Evolutionary conservation across 2,797 vertebrate genomes (phyloP).

Genomic region (Sarcophilus harrisii): DNA sequence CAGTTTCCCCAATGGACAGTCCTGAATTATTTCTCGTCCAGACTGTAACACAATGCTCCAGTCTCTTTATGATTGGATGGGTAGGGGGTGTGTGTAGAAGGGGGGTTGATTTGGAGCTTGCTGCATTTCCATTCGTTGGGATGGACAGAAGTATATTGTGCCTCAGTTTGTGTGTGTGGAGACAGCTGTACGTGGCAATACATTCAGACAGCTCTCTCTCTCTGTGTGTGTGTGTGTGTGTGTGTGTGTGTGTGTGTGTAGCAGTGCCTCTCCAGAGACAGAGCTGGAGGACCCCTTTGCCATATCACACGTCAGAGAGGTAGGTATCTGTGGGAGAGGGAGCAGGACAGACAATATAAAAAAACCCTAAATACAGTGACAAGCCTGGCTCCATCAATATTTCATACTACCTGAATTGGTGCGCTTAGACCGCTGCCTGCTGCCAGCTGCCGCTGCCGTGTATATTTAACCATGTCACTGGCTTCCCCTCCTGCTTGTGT

Average conservation of each 20-base stretch:
- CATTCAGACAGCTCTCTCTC: slow-evolving; percentile 61
- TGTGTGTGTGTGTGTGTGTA: slow-evolving; percentile 22
- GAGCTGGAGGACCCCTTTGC: slow-evolving; percentile 29
- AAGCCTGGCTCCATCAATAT: slow-evolving; percentile 81
- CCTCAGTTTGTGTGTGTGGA: slow-evolving; percentile 44
- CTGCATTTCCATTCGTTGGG: slow-evolving; percentile 46
- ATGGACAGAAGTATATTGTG: slow-evolving; percentile 79
- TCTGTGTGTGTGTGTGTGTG: slow-evolving; percentile 13
- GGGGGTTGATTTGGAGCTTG: slow-evolving; percentile 50
- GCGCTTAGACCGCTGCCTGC: slow-evolving; percentile 80
- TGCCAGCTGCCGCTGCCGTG: slow-evolving; percentile 81
- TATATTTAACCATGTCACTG: slow-evolving; percentile 83
- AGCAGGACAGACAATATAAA: slow-evolving; percentile 48
- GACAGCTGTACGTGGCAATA: slow-evolving; percentile 73
- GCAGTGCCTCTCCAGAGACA: slow-evolving; percentile 17
- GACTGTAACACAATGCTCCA: slow-evolving; percentile 79
- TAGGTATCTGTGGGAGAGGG: slow-evolving; percentile 41
- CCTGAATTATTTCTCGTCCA: slow-evolving; percentile 81
- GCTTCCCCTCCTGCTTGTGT: slow-evolving; percentile 74
- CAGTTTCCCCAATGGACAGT: slow-evolving; percentile 54
- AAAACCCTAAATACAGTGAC: slow-evolving; percentile 38
- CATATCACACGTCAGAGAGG: slow-evolving; percentile 27
- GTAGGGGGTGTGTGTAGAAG: neutral
- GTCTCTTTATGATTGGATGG: slow-evolving; percentile 61
- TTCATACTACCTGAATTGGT: slow-evolving; percentile 77